Percentiles rank a stretch among this genome's conserved stretches.
phyloP scores from a whole-genome alignment of 2,113 vertebrate genomes.

The Perca schrenkii region DNA sequence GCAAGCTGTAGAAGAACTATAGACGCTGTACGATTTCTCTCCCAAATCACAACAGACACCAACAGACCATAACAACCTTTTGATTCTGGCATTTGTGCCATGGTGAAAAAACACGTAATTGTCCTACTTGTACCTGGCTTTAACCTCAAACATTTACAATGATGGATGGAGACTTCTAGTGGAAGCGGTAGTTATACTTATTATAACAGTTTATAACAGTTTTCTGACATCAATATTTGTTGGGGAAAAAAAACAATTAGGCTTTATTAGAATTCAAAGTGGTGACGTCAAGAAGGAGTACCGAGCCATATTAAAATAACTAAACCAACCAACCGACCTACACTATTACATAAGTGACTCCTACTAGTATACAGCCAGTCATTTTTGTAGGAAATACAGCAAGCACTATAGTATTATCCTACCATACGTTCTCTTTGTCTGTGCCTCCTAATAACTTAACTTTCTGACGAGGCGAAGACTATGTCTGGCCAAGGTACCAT shows the following conservation, averaged over 20 bases:
- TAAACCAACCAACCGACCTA: neutral
- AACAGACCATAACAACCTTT: constrained; percentile 6
- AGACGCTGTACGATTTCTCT: neutral
- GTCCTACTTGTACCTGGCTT: neutral
- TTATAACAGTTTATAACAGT: constrained; percentile 2
- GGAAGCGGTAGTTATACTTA: neutral
- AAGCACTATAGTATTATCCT: neutral
- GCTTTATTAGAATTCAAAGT: constrained; percentile 15
- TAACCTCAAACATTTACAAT: constrained; percentile 3
- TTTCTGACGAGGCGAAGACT: neutral
- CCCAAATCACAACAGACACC: neutral
- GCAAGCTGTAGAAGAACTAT: neutral
- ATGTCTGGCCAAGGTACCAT: neutral
- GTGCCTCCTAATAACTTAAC: neutral
- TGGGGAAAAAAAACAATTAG: constrained; percentile 7
- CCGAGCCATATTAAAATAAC: neutral
- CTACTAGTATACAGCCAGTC: neutral
- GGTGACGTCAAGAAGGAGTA: neutral
- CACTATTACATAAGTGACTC: constrained; percentile 21
- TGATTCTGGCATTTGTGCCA: neutral
- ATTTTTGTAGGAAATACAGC: neutral
- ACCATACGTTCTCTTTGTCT: neutral
- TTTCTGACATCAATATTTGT: constrained; percentile 42
- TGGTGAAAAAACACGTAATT: constrained; percentile 15
- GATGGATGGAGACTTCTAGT: neutral